phyloP scores from a whole-genome alignment of 2,888 invertebrate genomes.

The Gryllus longicercus region DNA sequence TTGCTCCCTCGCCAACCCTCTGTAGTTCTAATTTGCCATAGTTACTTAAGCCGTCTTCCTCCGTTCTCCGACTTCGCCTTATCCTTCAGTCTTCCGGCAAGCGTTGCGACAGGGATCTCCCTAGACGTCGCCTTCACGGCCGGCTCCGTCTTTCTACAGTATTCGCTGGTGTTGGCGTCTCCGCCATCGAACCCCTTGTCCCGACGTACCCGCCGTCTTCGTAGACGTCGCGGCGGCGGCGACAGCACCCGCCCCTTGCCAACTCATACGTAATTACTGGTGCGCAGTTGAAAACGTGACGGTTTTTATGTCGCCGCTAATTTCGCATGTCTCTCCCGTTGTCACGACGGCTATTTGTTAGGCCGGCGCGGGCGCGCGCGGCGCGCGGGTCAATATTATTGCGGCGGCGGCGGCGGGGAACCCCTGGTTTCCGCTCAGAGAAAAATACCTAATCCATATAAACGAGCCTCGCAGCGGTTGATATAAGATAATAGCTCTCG shows the following conservation, averaged over 20 bases:
- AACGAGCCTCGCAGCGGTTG: slow-evolving; percentile 17
- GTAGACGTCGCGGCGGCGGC: not conserved
- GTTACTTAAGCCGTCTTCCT: too few relatives aligned
- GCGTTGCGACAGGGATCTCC: too few relatives aligned
- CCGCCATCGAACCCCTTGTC: too few relatives aligned
- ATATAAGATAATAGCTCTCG: slow-evolving; percentile 5
- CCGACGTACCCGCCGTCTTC: not conserved
- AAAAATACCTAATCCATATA: slow-evolving; percentile 17
- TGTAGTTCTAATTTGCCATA: too few relatives aligned
- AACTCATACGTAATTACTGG: slow-evolving; percentile 18
- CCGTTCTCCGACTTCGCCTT: too few relatives aligned
- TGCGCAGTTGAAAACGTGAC: not conserved
- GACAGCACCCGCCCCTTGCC: not conserved
- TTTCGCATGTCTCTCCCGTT: slow-evolving; percentile 17
- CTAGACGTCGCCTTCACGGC: too few relatives aligned
- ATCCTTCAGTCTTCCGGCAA: too few relatives aligned
- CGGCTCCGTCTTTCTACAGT: too few relatives aligned
- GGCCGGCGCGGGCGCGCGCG: not conserved
- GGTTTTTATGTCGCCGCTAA: slow-evolving; percentile 17
- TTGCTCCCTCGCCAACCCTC: too few relatives aligned
- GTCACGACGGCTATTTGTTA: slow-evolving; percentile 7
- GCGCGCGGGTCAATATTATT: not conserved
- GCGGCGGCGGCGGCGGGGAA: not conserved
- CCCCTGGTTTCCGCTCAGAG: not conserved
- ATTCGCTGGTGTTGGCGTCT: too few relatives aligned